Percentiles rank a stretch among this genome's conserved stretches.
Evolutionary conservation across 2,113 vertebrate species (phyloP).

Genomic region (Lathamus discolor): DNA sequence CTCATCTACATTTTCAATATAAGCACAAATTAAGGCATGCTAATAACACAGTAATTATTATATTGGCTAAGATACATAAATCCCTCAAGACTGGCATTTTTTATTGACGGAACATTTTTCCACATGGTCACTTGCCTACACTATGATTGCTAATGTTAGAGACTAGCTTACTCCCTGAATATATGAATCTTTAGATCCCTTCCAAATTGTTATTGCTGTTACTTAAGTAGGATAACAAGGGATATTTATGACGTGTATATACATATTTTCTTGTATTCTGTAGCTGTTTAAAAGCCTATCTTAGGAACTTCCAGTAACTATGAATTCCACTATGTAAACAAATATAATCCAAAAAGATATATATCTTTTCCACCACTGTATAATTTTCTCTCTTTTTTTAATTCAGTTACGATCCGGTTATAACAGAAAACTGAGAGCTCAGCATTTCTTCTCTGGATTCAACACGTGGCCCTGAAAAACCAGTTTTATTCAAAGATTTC

Average conservation of each 20-base stretch:
- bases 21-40: background rate
- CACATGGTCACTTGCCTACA: rapidly evolving
- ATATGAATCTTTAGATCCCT: background rate
- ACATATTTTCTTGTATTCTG: background rate
- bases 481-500: background rate
- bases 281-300: background rate
- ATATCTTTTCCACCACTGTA: rapidly evolving
- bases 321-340: background rate
- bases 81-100: background rate
- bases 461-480: background rate
- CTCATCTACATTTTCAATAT: background rate
- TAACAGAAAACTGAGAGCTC: background rate
- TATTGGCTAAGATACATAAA: background rate
- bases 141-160: background rate
- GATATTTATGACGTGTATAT: background rate
- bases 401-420: background rate
- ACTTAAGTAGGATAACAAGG: background rate
- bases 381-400: background rate
- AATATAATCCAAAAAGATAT: background rate
- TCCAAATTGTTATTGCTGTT: background rate
- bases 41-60: background rate
- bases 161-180: background rate
- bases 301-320: background rate
- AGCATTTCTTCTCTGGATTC: background rate
- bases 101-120: background rate